Base-by-base conservation (phyloP, 2,113 vertebrate genomes). In the Macquaria australasica region DNA sequence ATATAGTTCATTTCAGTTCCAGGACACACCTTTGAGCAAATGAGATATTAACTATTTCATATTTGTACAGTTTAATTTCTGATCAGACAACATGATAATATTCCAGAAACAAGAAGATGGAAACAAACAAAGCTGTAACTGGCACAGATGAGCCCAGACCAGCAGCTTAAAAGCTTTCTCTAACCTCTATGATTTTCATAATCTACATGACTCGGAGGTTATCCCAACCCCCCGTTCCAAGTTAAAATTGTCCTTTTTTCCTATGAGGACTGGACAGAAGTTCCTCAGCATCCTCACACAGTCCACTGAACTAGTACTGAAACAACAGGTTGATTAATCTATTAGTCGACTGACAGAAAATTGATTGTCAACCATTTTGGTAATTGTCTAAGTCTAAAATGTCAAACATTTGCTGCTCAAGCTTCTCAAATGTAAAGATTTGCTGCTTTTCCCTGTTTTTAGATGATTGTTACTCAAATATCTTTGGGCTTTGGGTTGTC, bases 71-170 rank as follows among this genome's bases (percentile, higher is more conserved):
- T 15, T 25, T 45, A 12, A 73, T 68, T 28, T 67, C 8, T 0
- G 9, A 45, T 74, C 81, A 60, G 25, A 20, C 59, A 28, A 21
- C 48, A 48, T 10, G 48, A 80, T 62, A 50, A 34, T 10, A 23
- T 77, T 14, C 28, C 8, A 48, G 41, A 56, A 71, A 79, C 58
- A 64, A 50, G 37, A 59, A 43, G 66, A 62, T 25, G 59, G 43
- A 56, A 73, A 79, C 39, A 39, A 82, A n/a, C 41, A 50, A 9
- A 28, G 41, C 48, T 12, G 34, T 41, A 41, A 23, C 4, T 76
- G 43, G n/a, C 8, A 20, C n/a, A 71, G 7, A 56, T n/a, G 25
- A 53, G 23, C 63, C 41, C 4, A 43, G 23, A 69, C 41, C 4
- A 43, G n/a, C 25, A 63, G 3, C 23, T 15, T 37, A 6, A 31